These are phyloP conservation scores for Guaruba guarouba DNA, from an alignment of 2,113 vertebrate genomes.

Conservation along the genomic window DNA sequence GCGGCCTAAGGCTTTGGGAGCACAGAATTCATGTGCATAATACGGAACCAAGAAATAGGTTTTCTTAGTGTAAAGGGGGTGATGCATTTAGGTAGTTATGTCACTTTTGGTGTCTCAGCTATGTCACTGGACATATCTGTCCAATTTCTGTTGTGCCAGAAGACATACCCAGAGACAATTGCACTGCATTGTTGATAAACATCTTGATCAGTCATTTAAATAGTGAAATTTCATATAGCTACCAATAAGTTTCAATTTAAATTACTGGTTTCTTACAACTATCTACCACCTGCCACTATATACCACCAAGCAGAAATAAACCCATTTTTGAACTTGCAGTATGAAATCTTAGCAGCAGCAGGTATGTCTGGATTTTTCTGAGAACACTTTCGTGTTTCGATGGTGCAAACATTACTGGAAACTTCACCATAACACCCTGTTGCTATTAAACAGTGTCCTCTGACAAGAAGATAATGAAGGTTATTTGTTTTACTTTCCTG, in stretches of 20 bases:
- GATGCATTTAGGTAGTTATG: accelerated
- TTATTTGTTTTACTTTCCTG: not conserved
- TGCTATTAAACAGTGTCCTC: not conserved
- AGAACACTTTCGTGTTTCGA: not conserved
- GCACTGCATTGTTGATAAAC: not conserved
- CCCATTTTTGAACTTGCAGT: accelerated
- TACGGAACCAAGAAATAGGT: not conserved
- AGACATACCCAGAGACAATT: not conserved
- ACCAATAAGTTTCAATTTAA: not conserved
- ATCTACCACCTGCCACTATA: not conserved
- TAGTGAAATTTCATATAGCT: not conserved
- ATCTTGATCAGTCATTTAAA: not conserved
- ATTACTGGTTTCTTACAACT: not conserved
- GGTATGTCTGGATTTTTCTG: not conserved
- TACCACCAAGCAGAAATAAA: not conserved
- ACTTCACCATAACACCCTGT: not conserved
- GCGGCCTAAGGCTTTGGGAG: not conserved
- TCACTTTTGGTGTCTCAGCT: not conserved
- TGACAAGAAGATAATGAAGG: not conserved
- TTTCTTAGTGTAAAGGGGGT: not conserved
- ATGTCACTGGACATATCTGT: not conserved
- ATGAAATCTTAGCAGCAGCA: not conserved
- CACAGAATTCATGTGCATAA: not conserved
- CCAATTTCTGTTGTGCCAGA: not conserved
- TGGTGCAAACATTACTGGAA: not conserved